phyloP scores from a whole-genome alignment of 1,140 invertebrate genomes.

The Galleria mellonella region DNA sequence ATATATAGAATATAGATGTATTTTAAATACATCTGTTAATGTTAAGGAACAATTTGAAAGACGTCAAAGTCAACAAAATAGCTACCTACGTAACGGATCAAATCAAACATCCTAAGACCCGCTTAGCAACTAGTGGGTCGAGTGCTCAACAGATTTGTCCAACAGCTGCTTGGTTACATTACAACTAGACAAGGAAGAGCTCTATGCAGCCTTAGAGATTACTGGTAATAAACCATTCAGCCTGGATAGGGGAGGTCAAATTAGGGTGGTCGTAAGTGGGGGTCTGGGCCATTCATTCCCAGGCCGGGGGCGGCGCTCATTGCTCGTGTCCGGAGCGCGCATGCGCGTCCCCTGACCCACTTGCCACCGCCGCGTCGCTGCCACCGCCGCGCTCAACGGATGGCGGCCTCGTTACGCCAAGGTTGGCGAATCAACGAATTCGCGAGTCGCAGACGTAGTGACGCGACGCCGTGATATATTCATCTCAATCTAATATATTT shows the following conservation, averaged over 20 bases:
- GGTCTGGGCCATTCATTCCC: constrained; percentile 56
- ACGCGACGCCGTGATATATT: constrained; percentile 28
- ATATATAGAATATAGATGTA: no score
- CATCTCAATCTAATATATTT: constrained; percentile 5
- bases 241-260: constrained; percentile 43
- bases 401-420: constrained; percentile 51
- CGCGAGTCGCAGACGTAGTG: constrained; percentile 45
- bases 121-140: constrained; percentile 60
- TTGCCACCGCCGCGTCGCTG: constrained; percentile 53
- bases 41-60: no score
- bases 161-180: constrained; percentile 41
- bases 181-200: constrained; percentile 28
- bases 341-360: constrained; percentile 60
- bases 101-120: constrained; percentile 45
- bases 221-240: constrained; percentile 8
- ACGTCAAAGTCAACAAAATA: not conserved
- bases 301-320: constrained; percentile 61
- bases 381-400: constrained; percentile 35
- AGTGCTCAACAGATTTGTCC: constrained; percentile 54
- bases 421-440: constrained; percentile 63
- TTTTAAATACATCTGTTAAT: no score
- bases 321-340: constrained; percentile 59
- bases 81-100: constrained; percentile 22
- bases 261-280: constrained; percentile 36
- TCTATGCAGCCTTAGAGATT: constrained; percentile 17